A percentile compares a stretch with the other conserved stretches of the same genome.
Evolutionary conservation across 2,888 invertebrate genomes (phyloP).

Genomic region (Agrochola lychnidis): DNA sequence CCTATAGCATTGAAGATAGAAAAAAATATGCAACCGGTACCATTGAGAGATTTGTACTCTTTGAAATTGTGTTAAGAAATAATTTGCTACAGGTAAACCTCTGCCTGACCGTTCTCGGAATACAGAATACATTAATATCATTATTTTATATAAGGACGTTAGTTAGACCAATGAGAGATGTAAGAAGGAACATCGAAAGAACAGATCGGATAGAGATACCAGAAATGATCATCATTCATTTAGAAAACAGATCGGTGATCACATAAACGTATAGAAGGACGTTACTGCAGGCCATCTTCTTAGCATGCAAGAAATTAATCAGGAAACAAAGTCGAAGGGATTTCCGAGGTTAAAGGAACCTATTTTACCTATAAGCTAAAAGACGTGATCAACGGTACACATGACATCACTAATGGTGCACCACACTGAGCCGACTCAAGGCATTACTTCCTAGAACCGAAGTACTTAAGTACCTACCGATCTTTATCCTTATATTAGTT

Average conservation of each 20-base stretch:
- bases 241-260: background rate
- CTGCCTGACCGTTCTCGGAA: no score
- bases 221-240: background rate
- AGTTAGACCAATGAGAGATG: background rate
- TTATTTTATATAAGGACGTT: no score
- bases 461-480: background rate
- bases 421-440: background rate
- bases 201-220: background rate
- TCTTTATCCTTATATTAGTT: constrained; percentile 49
- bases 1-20: no score
- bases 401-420: constrained; percentile 38
- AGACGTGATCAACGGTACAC: constrained; percentile 33
- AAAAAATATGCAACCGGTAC: no score
- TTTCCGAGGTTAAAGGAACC: constrained; percentile 33
- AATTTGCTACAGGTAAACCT: no score
- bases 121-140: no score
- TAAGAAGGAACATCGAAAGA: background rate
- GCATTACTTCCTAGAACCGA: constrained; percentile 40
- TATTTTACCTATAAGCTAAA: background rate
- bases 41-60: no score
- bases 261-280: background rate
- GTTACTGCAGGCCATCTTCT: background rate
- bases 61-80: no score
- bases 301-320: constrained; percentile 31
- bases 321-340: constrained; percentile 39